These are phyloP conservation scores for Drosophila helvetica DNA, from an alignment of 2,888 invertebrate genomes.

Conservation along the genomic window DNA sequence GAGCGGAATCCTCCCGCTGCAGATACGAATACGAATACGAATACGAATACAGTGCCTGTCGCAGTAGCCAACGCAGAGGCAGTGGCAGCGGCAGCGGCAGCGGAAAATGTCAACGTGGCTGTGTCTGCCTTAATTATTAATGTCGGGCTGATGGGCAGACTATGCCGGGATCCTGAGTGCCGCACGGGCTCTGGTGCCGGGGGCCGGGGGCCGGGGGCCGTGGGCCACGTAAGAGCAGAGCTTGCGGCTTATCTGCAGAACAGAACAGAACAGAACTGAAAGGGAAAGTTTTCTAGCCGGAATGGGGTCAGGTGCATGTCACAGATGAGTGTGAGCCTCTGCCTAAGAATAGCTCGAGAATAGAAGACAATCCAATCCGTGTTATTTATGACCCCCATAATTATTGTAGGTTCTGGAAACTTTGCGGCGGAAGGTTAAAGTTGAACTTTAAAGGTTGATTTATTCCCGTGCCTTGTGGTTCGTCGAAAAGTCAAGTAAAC, in stretches of 20 bases:
- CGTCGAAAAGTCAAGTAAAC: neutral
- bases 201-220: too few relatives aligned
- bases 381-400: conserved; percentile 12
- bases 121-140: conserved; percentile 64
- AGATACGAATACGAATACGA: conserved; percentile 1
- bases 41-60: conserved; percentile 18
- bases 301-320: conserved; percentile 35
- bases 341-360: conserved; percentile 25
- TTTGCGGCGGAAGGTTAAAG: conserved; percentile 24
- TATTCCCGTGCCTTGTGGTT: conserved; percentile 4
- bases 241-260: conserved; percentile 42
- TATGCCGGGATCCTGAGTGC: conserved; percentile 18
- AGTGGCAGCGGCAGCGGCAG: conserved; percentile 21
- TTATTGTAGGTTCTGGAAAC: conserved; percentile 9
- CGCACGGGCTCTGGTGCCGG: neutral
- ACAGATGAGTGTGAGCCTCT: conserved; percentile 6
- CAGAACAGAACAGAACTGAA: conserved; percentile 24
- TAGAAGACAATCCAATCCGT: neutral
- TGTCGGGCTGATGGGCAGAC: conserved; percentile 46
- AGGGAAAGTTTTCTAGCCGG: conserved; percentile 22
- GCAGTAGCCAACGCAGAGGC: conserved; percentile 8
- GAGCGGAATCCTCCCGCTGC: conserved; percentile 13
- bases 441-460: conserved; percentile 5
- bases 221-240: conserved; percentile 9
- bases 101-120: conserved; percentile 59